Base-by-base conservation (phyloP, 1,140 invertebrate genomes). In the Drusus annulatus region DNA sequence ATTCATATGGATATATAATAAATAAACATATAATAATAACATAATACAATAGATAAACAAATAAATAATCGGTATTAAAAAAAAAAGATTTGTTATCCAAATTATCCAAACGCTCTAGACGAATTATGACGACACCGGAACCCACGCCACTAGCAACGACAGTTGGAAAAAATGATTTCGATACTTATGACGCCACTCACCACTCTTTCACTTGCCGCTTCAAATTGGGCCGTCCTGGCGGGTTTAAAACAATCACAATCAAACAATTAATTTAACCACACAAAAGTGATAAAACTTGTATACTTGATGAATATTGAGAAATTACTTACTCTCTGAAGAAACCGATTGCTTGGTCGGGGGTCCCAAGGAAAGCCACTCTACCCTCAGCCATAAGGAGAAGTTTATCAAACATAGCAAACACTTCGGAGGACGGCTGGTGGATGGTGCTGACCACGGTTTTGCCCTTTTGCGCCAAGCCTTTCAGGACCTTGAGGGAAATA, bases 361-460 rank as follows among this genome's bases (percentile, higher is more conserved):
- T 93, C 17, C 98, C 98, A 76, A 98, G 91, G 87, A 96, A 99
- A 0, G 96, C 97, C 0, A 97, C 94, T 81, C 96, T 90, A 0
- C 98, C 98, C 86, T 99, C 97, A 0, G 97, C 95, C 93, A 99
- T 94, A 15, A 98, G 90, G 0, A 98, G 89, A 50, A 98, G 90
- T 85, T 95, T 96, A 86, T 98, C 96, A 87, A 99, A 99, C 89
- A 99, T 92, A 16, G 94, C 93, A 85, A 96, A 99, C 0, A 99
- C 88, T 86, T 99, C 97, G 0, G 97, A 98, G 0, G 96, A 97
- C 0, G 98, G 98, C 87, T 99, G 98, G 88, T 99, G 98, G 80
- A 99, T 97, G 2, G 98, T 99, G 84, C 95, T 95, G 23, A 99
- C 90, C 52, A 99, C 94, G 0, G 98, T 99, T 87, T 97, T 97